A percentile compares a stretch with the other conserved stretches of the same genome.
Evolutionary conservation across 2,797 vertebrate species (phyloP).

Genomic region (Gymnocypris eckloni): DNA sequence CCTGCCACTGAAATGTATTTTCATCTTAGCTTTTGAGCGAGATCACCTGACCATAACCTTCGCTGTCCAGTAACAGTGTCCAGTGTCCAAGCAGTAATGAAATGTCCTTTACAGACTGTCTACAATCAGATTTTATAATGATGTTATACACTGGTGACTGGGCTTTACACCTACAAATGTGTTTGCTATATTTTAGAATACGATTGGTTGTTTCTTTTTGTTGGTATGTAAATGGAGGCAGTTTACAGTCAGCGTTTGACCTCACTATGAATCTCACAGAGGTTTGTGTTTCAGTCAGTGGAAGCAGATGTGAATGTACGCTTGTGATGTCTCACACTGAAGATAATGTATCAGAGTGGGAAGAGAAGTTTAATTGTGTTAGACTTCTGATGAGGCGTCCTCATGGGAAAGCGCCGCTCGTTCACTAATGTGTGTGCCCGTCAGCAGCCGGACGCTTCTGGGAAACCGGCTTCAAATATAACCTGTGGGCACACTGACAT

Average conservation of each 20-base stretch:
- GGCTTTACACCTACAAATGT: neutral
- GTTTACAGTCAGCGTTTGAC: neutral
- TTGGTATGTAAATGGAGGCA: neutral
- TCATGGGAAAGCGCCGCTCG: constrained; percentile 17
- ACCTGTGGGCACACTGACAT: neutral
- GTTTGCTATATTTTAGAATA: neutral
- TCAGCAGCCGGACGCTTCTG: constrained; percentile 44
- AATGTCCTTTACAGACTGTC: neutral
- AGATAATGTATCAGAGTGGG: constrained; percentile 37
- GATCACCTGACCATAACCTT: neutral
- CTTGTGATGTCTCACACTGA: constrained; percentile 24
- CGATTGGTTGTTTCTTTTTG: neutral
- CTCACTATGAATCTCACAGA: neutral
- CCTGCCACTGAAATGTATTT: constrained; percentile 6
- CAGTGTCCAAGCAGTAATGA: neutral
- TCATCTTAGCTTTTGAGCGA: neutral
- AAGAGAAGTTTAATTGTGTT: constrained; percentile 38
- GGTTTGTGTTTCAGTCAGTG: constrained; percentile 10
- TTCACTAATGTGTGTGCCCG: constrained; percentile 44
- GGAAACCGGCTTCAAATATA: constrained; percentile 37
- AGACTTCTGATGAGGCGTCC: constrained; percentile 34
- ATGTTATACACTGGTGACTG: neutral
- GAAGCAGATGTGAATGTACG: neutral
- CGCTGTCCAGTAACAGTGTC: neutral
- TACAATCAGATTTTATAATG: neutral